Conservation (phyloP, 2,797 vertebrate genomes). For the Clarias platycephalus region DNA sequence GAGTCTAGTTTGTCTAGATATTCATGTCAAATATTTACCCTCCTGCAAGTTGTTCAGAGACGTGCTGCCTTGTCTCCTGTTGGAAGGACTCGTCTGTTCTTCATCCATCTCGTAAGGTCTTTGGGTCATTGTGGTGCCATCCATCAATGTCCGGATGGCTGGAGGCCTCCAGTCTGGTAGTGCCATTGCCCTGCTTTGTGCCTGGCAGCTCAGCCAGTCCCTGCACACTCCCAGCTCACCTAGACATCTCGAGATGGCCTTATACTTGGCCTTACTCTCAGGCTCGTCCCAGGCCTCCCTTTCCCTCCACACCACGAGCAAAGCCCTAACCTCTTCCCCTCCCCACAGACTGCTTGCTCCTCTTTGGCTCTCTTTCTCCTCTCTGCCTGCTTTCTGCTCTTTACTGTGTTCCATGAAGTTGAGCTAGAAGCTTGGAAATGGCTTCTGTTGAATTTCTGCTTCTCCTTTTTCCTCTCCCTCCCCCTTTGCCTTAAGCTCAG, state of each 20-base stretch:
- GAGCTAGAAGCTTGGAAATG: slow-evolving; percentile 96
- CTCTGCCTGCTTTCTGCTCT: slow-evolving; percentile 73
- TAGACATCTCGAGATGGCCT: slow-evolving; percentile 87
- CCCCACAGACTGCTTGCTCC: slow-evolving; percentile 74
- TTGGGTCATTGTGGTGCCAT: slow-evolving; percentile 62
- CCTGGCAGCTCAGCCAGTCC: slow-evolving; percentile 87
- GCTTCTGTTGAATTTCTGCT: slow-evolving; percentile 69
- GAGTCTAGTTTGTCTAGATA: neutral
- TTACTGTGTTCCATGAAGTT: slow-evolving; percentile 91
- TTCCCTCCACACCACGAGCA: slow-evolving; percentile 85
- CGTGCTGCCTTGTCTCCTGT: slow-evolving; percentile 42
- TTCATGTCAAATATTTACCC: slow-evolving; percentile 48
- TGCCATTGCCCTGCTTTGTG: slow-evolving; percentile 86
- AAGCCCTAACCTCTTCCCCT: slow-evolving; percentile 86
- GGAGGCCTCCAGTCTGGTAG: slow-evolving; percentile 79
- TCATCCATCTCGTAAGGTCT: slow-evolving; percentile 64
- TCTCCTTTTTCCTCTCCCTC: slow-evolving; percentile 55
- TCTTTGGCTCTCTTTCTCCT: slow-evolving; percentile 57
- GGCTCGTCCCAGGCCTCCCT: slow-evolving; percentile 79
- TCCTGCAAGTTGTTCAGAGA: slow-evolving; percentile 47
- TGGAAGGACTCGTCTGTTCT: slow-evolving; percentile 47
- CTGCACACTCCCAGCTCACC: slow-evolving; percentile 83
- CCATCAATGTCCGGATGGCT: slow-evolving; percentile 76
- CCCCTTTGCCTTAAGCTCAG: slow-evolving; percentile 86
- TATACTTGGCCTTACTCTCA: slow-evolving; percentile 85